Evolutionary conservation across 2,113 vertebrate species (phyloP).

Genomic region (Maccullochella peelii): DNA sequence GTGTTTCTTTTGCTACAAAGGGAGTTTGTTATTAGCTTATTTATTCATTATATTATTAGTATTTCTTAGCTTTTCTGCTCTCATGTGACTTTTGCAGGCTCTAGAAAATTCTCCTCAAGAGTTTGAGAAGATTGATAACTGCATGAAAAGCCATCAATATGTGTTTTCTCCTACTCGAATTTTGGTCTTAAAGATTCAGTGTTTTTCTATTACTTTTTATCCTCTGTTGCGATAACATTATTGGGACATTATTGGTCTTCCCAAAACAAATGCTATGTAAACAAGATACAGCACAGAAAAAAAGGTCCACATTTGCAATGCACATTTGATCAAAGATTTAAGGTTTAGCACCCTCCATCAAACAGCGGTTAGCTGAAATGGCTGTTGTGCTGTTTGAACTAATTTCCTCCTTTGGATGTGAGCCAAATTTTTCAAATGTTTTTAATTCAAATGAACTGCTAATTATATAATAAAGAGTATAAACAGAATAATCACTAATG

Average conservation of each 20-base stretch:
- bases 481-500: background rate
- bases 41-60: too few species aligned
- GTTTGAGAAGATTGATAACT: too few species aligned
- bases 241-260: background rate
- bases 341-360: background rate
- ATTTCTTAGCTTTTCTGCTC: background rate
- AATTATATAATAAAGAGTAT: background rate
- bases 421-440: too few species aligned
- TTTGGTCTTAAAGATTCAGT: background rate
- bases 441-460: background rate
- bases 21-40: slow-evolving; percentile 7
- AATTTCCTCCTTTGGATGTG: background rate
- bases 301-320: background rate
- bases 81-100: background rate
- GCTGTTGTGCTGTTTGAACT: slow-evolving; percentile 2
- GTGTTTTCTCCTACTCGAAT: background rate
- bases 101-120: background rate
- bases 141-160: background rate
- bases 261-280: background rate
- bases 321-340: background rate
- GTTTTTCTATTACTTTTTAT: background rate
- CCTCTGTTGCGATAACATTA: background rate
- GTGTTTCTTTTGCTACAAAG: background rate
- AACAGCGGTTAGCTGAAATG: background rate
- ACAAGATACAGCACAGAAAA: background rate